Conservation (phyloP, 2,113 vertebrate species). For the Dolichotis patagonum region DNA sequence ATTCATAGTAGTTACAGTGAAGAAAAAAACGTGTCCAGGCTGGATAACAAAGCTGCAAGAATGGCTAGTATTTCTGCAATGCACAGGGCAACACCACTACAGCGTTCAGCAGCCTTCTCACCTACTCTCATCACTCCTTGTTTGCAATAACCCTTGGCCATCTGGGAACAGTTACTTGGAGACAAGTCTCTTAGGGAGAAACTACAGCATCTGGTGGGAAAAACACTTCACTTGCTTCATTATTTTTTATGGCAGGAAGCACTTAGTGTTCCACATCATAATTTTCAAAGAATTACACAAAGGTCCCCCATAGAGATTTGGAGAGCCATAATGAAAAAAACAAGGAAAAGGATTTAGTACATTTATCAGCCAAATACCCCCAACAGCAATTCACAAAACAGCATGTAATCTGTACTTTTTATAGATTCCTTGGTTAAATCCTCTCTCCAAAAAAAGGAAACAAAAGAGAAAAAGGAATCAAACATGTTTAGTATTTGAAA, state of each 20-base stretch:
- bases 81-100: background rate
- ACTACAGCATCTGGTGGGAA: constrained; percentile 48
- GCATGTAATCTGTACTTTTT: background rate
- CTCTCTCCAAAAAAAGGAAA: background rate
- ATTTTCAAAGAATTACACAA: constrained; percentile 54
- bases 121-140: background rate
- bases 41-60: background rate
- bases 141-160: background rate
- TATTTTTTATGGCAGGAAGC: constrained; percentile 70
- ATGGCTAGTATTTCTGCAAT: background rate
- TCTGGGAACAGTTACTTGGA: constrained; percentile 64
- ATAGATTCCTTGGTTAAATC: background rate
- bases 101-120: background rate
- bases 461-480: background rate
- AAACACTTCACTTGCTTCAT: constrained; percentile 53
- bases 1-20: background rate
- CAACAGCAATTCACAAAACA: background rate
- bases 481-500: background rate
- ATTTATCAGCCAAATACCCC: background rate
- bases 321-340: constrained; percentile 53
- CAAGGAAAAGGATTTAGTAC: background rate
- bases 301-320: background rate
- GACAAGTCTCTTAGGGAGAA: constrained; percentile 49
- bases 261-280: constrained; percentile 28
- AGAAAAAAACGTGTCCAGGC: background rate